phyloP scores from a whole-genome alignment of 2,113 vertebrate species.

The Tragelaphus scriptus region DNA sequence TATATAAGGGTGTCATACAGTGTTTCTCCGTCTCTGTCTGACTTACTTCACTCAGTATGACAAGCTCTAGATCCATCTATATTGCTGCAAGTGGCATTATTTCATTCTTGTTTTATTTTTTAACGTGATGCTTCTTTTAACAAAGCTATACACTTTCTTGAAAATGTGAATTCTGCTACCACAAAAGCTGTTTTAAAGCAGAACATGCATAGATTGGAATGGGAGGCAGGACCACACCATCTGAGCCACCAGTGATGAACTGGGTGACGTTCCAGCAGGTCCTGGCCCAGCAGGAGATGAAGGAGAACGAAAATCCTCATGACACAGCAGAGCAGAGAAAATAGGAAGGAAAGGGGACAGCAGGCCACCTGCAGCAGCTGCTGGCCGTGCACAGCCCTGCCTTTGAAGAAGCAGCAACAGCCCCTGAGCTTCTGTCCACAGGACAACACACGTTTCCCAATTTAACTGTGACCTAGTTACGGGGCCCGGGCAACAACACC shows the following conservation, averaged over 20 bases:
- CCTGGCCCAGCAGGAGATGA: not conserved
- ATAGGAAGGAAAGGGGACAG: not conserved
- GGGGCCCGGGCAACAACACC: not conserved
- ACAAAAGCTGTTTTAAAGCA: not conserved
- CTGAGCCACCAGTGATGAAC: not conserved
- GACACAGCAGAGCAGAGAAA: not conserved
- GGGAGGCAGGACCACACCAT: not conserved
- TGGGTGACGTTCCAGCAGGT: fast-evolving
- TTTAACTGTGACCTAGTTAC: not conserved
- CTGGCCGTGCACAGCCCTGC: fast-evolving
- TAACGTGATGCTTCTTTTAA: not conserved
- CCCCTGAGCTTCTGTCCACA: not conserved
- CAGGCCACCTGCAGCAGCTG: fast-evolving
- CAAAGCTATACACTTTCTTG: not conserved
- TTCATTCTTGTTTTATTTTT: not conserved
- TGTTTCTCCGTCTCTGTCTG: not conserved
- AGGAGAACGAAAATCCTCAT: fast-evolving
- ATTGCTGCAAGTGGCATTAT: not conserved
- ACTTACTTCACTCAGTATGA: not conserved
- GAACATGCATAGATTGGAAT: not conserved
- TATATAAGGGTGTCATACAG: not conserved
- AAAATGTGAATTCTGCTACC: not conserved
- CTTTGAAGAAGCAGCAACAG: not conserved
- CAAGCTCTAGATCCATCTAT: not conserved
- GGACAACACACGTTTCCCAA: not conserved